Base-by-base conservation (phyloP, 2,888 invertebrate species). In the Drosophila aldrichi region DNA sequence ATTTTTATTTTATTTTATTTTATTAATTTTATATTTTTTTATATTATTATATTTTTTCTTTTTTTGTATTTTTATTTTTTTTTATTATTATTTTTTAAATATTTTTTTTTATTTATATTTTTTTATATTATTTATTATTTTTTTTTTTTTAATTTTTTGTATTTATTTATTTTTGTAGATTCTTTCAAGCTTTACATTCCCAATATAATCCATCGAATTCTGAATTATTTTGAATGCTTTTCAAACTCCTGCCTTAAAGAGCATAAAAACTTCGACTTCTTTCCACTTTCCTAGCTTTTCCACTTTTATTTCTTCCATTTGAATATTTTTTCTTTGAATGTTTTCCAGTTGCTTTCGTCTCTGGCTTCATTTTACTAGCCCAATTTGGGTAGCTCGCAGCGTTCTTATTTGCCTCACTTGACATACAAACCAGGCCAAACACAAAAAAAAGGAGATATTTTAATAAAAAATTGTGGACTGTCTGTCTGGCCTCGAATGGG, bases 331-430 rank as follows among this genome's bases (percentile, higher is more conserved):
- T 12, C n/a, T 48, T 29, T 74, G 61, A 49, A 61, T 64, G 63
- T 67, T 84, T 88, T 78, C 72, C 72, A 75, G 73, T 63, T 73
- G 78, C 68, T 63, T 72, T 73, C 66, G 72, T 71, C 69, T 81
- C 72, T 73, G 81, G 81, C 79, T 87, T 83, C 81, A 76, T 81
- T 80, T 85, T 76, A 81, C 76, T 78, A 80, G 84, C 86, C 88
- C 88, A 85, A 86, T 88, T 86, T 88, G 7, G 81, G 69, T 88
- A 70, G 84, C 89, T 77, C 55, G 48, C 58, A 75, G 84, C 84
- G 36, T 34, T 38, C 51, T 72, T 79, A 16, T 54, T 40, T 25
- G 54, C 54, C n/a, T 7, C 18, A 76, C 88, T 88, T 70, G 70
- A 65, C 63, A 70, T 16, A 63, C 52, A 80, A 66, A 76, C n/a